Evolutionary conservation across 2,888 invertebrate genomes (phyloP), one percentile per base, ranked within the genome.

Genomic region (Pandemis heparana): DNA sequence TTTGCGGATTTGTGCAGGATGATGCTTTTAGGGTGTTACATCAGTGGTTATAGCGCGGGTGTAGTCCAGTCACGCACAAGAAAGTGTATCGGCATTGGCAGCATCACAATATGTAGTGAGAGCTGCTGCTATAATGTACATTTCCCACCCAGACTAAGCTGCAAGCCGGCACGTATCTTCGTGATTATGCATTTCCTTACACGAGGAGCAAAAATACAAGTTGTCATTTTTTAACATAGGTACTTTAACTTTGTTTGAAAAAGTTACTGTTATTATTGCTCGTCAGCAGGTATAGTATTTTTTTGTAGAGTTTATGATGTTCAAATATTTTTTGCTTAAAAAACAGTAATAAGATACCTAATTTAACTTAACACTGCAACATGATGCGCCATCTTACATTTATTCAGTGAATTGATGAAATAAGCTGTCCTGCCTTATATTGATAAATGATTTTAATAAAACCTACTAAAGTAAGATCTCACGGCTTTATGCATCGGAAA

Each of bases 61-160:
- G 80, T 75, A 92, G 85, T 90, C 92, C 76, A 83, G 87, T 92
- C 92, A 92, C 92, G 92, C 89, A 83, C 88, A 90, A 88, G 92
- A 92, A 92, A 93, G 92, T 92, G 87, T 92, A 92, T 85, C 87
- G 85, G 82, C 91, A 92, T 85, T 87, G 85, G 82, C 91, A 91
- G 91, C 90, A 92, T 92, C 91, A 91, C 88, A 87, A 85, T 87
- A 80, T 75, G 80, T 79, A 91, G 93, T 92, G 92, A 93, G 93
- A 92, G 93, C 75, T 79, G 82, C 79, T 80, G 81, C 84, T 87
- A 88, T 89, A 89, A 89, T 87, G 92, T 89, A 90, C 89, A 90
- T 90, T 91, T 85, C 87, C 88, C 90, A 88, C 84, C 69, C 70
- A 64, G 67, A 68, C 51, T 41, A 23, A 51, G 61, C 23, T 43